Evolutionary conservation across 2,113 vertebrate genomes (phyloP).

Genomic region (Dicrurus megarhynchus): DNA sequence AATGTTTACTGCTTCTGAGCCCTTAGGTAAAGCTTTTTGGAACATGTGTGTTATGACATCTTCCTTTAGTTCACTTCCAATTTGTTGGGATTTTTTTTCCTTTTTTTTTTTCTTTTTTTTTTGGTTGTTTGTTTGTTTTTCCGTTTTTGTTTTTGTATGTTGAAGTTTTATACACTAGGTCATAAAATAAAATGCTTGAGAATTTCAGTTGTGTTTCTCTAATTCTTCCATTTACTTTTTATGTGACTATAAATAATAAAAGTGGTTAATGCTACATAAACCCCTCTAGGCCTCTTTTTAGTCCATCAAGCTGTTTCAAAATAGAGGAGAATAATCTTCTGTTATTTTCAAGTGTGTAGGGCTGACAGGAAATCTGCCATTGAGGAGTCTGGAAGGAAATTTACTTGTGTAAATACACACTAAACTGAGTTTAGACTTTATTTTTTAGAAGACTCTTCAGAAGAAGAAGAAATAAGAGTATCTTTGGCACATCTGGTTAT

Average conservation of each 20-base stretch:
- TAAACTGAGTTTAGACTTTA: not conserved
- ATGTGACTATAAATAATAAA: not conserved
- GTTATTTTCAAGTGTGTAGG: not conserved
- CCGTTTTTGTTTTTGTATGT: conserved; percentile 32
- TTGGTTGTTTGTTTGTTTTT: not conserved
- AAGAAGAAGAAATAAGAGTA: not conserved
- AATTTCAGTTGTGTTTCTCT: not conserved
- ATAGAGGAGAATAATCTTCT: not conserved
- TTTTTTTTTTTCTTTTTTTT: fast-evolving
- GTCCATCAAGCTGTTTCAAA: not conserved
- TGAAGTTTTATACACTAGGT: conserved; percentile 47
- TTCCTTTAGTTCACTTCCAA: conserved; percentile 23
- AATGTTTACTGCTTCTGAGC: conserved; percentile 43
- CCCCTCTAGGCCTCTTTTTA: not conserved
- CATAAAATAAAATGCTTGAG: conserved; percentile 55
- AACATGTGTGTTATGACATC: not conserved
- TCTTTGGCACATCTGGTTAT: not conserved
- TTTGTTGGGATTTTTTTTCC: not conserved
- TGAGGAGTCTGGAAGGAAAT: not conserved
- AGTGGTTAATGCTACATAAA: not conserved
- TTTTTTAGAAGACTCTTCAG: not conserved
- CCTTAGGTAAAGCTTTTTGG: conserved; percentile 49
- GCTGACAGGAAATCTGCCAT: not conserved
- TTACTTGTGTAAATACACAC: not conserved
- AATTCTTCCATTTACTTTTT: not conserved